Base-by-base conservation (phyloP, 2,888 invertebrate species). In the Nipponacmea schrenckii region DNA sequence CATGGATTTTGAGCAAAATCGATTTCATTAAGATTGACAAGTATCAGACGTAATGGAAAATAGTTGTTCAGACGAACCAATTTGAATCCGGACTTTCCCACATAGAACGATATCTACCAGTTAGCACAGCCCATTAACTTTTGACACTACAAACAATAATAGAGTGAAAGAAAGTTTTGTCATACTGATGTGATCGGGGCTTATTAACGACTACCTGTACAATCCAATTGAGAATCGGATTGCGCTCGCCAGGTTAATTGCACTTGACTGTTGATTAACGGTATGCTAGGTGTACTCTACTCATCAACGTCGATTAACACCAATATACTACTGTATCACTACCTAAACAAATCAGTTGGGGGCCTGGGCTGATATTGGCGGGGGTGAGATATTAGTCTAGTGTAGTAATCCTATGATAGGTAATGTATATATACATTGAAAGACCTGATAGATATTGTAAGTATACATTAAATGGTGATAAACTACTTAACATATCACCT, bases 171-270 rank as follows among this genome's bases (percentile, higher is more conserved):
- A 56, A 56, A 56, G 56, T 56, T 56, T 56, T 56, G 56, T 56
- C 56, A 56, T 56, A 3, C 24, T 20, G 24, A 56, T 56, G 56
- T 56, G 56, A 56, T 56, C 56, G 56, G 56, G 56, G 56, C 56
- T 56, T 56, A 56, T 56, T 56, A 56, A 56, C 56, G 56, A 56
- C 20, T 20, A 14, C 56, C 10, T 24, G 56, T 20, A 56, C 56
- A 24, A 56, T 56, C 20, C 56, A 24, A 45, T 48, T 39, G 44
- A 62, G 10, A 63, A 69, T 63, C 63, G 27, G 63, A 63, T 63
- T 69, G 62, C 46, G 17, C 68, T n/a, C 64, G 70, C 48, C 70
- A 26, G 50, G 20, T 66, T 70, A 70, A 70, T 70, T 70, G 70
- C 70, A 70, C 70, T 70, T 66, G 56, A 20, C 56, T 20, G 56